Evolutionary conservation across 2,113 vertebrate genomes (phyloP).

Genomic region (Pyxicephalus adspersus): DNA sequence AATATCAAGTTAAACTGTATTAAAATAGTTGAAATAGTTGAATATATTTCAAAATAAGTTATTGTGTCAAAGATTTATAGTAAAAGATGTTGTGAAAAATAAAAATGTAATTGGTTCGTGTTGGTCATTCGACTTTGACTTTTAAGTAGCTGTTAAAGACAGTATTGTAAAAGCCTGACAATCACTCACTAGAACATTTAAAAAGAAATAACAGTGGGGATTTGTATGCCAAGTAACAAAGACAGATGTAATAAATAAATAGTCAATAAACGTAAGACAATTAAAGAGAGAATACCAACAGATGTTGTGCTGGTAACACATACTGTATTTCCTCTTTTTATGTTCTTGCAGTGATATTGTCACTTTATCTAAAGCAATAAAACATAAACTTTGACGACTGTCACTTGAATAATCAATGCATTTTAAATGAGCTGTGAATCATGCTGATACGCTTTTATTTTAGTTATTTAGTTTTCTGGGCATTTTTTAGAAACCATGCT

Average conservation of each 20-base stretch:
- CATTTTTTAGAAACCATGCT: slow-evolving; percentile 25
- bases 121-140: too few species aligned
- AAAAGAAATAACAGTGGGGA: not conserved
- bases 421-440: slow-evolving; percentile 15
- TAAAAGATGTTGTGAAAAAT: too few species aligned
- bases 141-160: too few species aligned
- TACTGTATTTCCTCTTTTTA: not conserved
- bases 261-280: not conserved
- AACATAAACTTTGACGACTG: not conserved
- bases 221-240: not conserved
- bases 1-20: too few species aligned
- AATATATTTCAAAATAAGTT: too few species aligned
- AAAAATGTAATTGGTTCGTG: too few species aligned
- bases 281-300: not conserved
- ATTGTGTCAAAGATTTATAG: too few species aligned
- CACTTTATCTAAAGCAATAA: not conserved
- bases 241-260: not conserved
- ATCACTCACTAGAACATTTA: too few species aligned
- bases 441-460: slow-evolving; percentile 36
- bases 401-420: slow-evolving; percentile 20
- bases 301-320: not conserved
- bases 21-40: too few species aligned
- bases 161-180: too few species aligned
- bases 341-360: not conserved
- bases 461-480: slow-evolving; percentile 30